Evolutionary conservation across 1,140 invertebrate genomes (phyloP).

Genomic region (Eubasilissa regina): DNA sequence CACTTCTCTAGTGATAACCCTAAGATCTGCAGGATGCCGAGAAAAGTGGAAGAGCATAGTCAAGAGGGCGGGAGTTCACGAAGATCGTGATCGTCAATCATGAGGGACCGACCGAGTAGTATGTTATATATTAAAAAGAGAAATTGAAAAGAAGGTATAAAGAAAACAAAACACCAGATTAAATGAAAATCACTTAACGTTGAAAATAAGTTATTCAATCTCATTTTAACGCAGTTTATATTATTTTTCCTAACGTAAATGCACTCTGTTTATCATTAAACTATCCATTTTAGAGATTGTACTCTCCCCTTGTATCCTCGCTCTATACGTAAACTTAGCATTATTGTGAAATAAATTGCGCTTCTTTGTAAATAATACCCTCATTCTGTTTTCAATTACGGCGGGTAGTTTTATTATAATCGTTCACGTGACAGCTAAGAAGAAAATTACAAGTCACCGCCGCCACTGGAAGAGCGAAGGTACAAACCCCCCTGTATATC

Average conservation of each 20-base stretch:
- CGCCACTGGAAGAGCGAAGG: neutral
- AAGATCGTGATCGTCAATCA: too few relatives aligned
- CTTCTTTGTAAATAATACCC: too few relatives aligned
- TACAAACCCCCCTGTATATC: conserved; percentile 13
- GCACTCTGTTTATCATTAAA: neutral
- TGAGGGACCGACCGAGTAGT: too few relatives aligned
- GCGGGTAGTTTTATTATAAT: conserved; percentile 19
- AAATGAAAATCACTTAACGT: too few relatives aligned
- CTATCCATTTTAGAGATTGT: neutral
- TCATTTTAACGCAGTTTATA: neutral
- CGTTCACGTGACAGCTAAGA: neutral
- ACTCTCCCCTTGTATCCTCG: neutral
- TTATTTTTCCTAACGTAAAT: neutral
- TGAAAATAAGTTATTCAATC: neutral
- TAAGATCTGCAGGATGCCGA: too few relatives aligned
- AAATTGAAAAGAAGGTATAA: too few relatives aligned
- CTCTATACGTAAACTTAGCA: neutral
- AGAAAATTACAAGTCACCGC: conserved; percentile 10
- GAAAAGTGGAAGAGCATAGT: too few relatives aligned
- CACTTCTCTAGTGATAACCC: too few relatives aligned
- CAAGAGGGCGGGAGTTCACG: too few relatives aligned
- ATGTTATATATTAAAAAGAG: too few relatives aligned
- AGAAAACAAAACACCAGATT: too few relatives aligned
- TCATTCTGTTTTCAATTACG: neutral
- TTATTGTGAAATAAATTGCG: neutral